Evolutionary conservation across 2,797 vertebrate genomes (phyloP).

Genomic region (Pteronotus mesoamericanus): DNA sequence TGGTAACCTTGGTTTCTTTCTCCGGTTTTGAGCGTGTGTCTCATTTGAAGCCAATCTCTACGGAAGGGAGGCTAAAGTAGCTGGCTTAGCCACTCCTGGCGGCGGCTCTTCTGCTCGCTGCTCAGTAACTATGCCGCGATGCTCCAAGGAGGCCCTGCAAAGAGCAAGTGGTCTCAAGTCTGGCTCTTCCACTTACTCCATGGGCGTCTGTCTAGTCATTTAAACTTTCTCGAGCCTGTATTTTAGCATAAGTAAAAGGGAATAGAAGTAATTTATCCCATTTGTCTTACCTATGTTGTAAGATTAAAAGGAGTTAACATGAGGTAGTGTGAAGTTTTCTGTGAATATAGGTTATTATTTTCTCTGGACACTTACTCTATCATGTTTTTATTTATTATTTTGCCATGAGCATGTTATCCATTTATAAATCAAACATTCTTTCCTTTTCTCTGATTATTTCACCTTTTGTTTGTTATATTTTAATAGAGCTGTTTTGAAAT

Average conservation of each 20-base stretch:
- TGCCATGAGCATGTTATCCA: neutral
- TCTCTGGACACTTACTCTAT: neutral
- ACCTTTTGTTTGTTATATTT: neutral
- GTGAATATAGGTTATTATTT: neutral
- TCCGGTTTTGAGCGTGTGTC: conserved; percentile 2
- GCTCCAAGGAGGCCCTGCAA: neutral
- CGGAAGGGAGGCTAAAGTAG: neutral
- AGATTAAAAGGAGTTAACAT: neutral
- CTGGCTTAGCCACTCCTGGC: neutral
- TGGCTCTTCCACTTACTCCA: neutral
- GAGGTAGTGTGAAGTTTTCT: neutral
- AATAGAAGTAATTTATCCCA: neutral
- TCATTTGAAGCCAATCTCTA: neutral
- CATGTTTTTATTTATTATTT: neutral
- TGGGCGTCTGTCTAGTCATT: neutral
- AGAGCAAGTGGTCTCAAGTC: neutral
- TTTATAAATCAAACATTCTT: neutral
- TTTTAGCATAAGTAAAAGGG: neutral
- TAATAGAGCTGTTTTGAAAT: neutral
- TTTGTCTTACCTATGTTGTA: neutral
- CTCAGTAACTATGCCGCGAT: neutral
- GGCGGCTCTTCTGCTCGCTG: neutral
- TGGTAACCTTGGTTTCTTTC: neutral
- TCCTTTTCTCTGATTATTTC: neutral
- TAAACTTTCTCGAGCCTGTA: neutral